Evolutionary conservation across 2,888 invertebrate genomes (phyloP), one percentile per base, ranked within the genome.

Genomic region (Biston betularia): DNA sequence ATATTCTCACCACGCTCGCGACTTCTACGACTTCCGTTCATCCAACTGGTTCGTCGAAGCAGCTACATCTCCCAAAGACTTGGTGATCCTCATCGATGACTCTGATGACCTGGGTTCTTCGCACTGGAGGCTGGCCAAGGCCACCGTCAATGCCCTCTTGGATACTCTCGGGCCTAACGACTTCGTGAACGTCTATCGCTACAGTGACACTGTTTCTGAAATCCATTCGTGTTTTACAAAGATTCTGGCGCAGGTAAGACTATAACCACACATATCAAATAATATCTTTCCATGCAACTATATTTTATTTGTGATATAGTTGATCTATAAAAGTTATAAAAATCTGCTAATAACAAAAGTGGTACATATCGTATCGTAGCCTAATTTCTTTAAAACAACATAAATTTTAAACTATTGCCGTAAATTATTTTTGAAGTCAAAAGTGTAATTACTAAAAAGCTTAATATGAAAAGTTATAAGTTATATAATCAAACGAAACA

Each of bases 41-140:
- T 96, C 98, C 52, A 96, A 97, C 79, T 99, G 99, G 99, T 99
- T 99, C 89, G 97, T 99, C 11, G 97, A 98, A 78, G 99, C 99
- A 0, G 99, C 99, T 12, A 98, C 98, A 7, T 98, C 98, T 68
- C 98, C 99, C 0, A 99, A 99, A 89, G 99, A 99, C 90, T 95
- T 99, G 80, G 96, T 99, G 72, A 98, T 99, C 75, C 94, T 99
- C 60, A 90, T 99, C 63, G 99, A 99, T 85, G 96, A 96, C 73
- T 98, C 98, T 8, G 98, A 98, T 12, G 97, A 98, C 73, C 97
- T 99, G 94, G 96, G 96, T 38, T 97, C 97, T 0, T 96, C 97
- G 68, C 95, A 97, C 72, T 96, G 97, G 81, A 96, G 97, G 74
- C 95, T 99, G 62, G 98, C 98, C 1, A 96, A 97, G 82, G 96